Evolutionary conservation across 2,113 vertebrate genomes (phyloP), one percentile per base, ranked within the genome.

Genomic region (Tricholaema leucomelas): DNA sequence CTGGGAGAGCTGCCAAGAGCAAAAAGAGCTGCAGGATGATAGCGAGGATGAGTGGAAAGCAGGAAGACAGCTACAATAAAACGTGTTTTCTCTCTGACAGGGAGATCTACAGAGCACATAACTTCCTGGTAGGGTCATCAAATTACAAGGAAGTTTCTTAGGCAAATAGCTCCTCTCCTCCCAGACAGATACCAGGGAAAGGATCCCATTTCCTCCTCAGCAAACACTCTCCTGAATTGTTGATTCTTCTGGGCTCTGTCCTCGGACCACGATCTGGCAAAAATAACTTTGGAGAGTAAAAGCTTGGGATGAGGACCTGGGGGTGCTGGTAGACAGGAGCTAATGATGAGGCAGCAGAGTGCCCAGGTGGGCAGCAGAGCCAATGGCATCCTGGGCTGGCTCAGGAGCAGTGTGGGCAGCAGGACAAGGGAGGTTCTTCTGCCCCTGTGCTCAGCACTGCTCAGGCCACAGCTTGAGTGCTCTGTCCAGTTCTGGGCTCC

Each of bases 1-100:
- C 85, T 84, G 93, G 90, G 93, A 94, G 52, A 71, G 21, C 27
- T 88, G 90, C 94, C 94, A 94, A 82, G 89, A 70, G 23, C 20
- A 78, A 59, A 91, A 80, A 61, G 59, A 82, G 40, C n/a, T n/a
- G 52, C 19, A 63, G 28, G 56, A 82, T 61, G 64, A 81, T 16
- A 77, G 76, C 24, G 31, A 77, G 23, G 27, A 35, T 70, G 56
- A 55, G 46, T 70, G 82, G 60, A 87, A 92, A 66, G 36, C 31
- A 50, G 23, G 31, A 87, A 81, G 52, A 69, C 44, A 52, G 36
- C 40, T 87, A 50, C 73, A 80, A 73, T n/a, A 42, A 74, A 82
- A 89, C 48, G 8, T 6, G 25, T 40, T 80, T 92, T 89, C 65
- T 42, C 33, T 44, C 36, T 66, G 15, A 89, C 17, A 76, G 33